Base-by-base conservation (phyloP, 1,140 invertebrate genomes). In the Ptiloglossa arizonensis region DNA sequence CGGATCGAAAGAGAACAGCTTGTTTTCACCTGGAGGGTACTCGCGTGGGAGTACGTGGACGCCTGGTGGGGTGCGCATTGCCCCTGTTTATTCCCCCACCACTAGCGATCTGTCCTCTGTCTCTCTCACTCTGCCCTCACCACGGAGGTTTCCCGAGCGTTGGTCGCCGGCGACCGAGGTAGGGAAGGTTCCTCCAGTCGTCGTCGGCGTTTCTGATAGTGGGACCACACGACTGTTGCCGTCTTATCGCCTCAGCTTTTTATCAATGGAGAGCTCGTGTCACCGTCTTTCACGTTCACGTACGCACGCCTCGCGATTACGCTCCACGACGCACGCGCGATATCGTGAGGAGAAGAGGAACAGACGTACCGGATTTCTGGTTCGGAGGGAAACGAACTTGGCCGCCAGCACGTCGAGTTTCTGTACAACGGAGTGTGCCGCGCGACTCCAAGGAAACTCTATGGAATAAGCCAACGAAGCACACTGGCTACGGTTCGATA, bases 201-300 rank as follows among this genome's bases (percentile, higher is more conserved):
- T 79, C 86, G 79, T 79, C 83, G 78, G 86, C 76, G 79, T 86
- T 76, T 68, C 86, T 80, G 75, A 83, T 86, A 83, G 82, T 57
- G 67, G 72, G 29, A 62, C 73, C 75, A 82, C 75, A 83, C 81
- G 86, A 83, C 78, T 83, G 57, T 59, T 73, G 35, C 68, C 72
- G 71, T 80, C 57, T 81, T 78, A 68, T 82, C 82, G 68, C 22
- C 67, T 52, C 54, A 52, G 52, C 64, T 60, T 85, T 86, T 86
- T 72, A 86, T 86, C 84, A 86, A 86, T 86, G 84, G 84, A 82
- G 84, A 86, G 83, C 84, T 79, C 84, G 84, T 52, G 71, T 73
- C 56, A 64, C 64, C 80, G 80, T 50, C 41, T 74, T 79, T 80
- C 80, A 82, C 80, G 77, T 80, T 82, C 63, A 82, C 80, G 80